Evolutionary conservation across 2,797 vertebrate genomes (phyloP), one percentile per base, ranked within the genome.

Genomic region (Poliocrania exsul): DNA sequence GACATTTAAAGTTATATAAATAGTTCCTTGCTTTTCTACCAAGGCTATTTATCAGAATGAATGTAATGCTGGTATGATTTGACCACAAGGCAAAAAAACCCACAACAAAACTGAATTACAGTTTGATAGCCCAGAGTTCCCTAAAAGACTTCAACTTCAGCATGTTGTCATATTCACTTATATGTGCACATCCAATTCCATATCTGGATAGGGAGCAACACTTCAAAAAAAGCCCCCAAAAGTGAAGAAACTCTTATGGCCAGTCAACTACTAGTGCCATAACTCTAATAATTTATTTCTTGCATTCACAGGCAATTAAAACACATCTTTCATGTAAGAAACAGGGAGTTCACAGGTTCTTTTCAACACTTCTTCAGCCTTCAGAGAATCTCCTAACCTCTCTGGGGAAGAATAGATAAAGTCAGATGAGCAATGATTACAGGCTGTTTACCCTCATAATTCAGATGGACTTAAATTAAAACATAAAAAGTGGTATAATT

Each of bases 301-400:
- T 65, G n/a, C 37, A 47, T 83, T 92, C 25, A 13, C 1, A 3
- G 13, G 24, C 19, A 81, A 56, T 13, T 25, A 69, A 85, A 40
- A 11, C 8, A 14, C 6, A 42, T 6, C 1, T 1, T 8, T 17
- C n/a, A 50, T 5, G 1, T 47, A 69, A 75, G n/a, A 74, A 75
- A 79, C 0, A 0, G 3, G 6, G 2, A 18, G 6, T 28, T 54
- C 29, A 31, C 1, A 67, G 16, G 21, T 70, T 72, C n/a, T 80
- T 62, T 71, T 70, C 21, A 84, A 71, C 2, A 24, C 2, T 57
- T 95, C 75, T 72, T 69, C 37, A 85, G 24, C 23, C 33, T 44
- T 0, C 0, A 82, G 23, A 62, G 18, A 73, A 18, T 38, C 42
- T 66, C n/a, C 33, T 12, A 57, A 47, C 4, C 5, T 53, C 65